Evolutionary conservation across 2,797 vertebrate species (phyloP).

Genomic region (Manis crassicaudata): DNA sequence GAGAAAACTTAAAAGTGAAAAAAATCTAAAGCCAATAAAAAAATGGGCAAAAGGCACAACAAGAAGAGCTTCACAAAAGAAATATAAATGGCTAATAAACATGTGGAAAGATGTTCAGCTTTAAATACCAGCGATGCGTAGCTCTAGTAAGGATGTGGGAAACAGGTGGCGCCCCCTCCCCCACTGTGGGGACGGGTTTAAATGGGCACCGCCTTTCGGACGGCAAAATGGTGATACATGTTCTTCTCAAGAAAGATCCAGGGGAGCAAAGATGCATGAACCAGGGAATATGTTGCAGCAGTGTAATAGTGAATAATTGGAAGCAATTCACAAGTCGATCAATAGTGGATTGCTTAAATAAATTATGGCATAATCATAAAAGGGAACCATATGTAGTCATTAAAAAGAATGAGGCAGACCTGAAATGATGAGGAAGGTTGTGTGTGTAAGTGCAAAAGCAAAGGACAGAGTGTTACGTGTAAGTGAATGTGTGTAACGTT

Average conservation of each 20-base stretch:
- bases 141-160: background rate
- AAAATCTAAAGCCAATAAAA: background rate
- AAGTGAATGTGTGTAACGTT: rapidly evolving
- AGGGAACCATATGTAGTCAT: background rate
- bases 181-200: rapidly evolving
- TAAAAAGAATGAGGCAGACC: background rate
- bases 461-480: rapidly evolving
- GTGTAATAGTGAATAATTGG: background rate
- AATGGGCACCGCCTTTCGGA: background rate
- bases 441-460: background rate
- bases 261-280: background rate
- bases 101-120: background rate
- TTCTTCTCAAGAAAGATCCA: background rate
- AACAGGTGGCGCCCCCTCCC: rapidly evolving
- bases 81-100: background rate
- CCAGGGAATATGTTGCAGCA: background rate
- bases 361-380: background rate
- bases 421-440: background rate
- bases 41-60: background rate
- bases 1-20: background rate
- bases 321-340: background rate
- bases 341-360: background rate
- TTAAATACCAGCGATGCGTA: background rate
- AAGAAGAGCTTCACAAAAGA: background rate
- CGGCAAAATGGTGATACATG: background rate